Conservation (phyloP, 30 jellyfish, hydroid and myxozoan species). For the Chrysaora quinquecirrha region DNA sequence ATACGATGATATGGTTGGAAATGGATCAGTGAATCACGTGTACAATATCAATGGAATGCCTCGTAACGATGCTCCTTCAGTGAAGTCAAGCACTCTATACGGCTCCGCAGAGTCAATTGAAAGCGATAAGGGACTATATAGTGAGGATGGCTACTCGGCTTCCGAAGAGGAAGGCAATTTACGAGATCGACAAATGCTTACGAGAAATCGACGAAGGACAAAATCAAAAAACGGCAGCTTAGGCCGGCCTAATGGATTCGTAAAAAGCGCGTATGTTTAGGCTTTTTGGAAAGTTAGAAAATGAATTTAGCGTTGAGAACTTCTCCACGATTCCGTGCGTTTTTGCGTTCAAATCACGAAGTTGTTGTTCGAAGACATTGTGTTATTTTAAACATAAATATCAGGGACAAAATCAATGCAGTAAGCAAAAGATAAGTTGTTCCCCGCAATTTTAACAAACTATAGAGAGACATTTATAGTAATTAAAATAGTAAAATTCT, state of each 20-base stretch:
- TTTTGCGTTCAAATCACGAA: too few species aligned
- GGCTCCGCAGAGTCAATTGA: slow-evolving; percentile 25
- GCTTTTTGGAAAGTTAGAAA: neutral
- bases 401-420: too few species aligned
- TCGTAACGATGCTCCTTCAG: neutral
- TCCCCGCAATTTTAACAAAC: too few species aligned
- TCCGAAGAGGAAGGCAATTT: slow-evolving; percentile 82
- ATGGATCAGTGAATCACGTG: neutral
- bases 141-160: slow-evolving; percentile 93
- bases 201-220: slow-evolving; percentile 50
- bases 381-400: too few species aligned
- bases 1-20: neutral
- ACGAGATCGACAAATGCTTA: slow-evolving; percentile 10
- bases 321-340: too few species aligned
- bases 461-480: too few species aligned
- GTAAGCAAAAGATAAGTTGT: too few species aligned
- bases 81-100: slow-evolving; percentile 40
- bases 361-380: too few species aligned
- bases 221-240: slow-evolving; percentile 54
- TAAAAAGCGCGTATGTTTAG: slow-evolving; percentile 63
- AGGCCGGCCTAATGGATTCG: slow-evolving; percentile 33
- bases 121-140: slow-evolving; percentile 8
- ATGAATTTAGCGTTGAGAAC: too few species aligned
- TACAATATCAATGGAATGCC: neutral
- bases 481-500: too few species aligned